Percentiles rank a stretch among this genome's conserved stretches.
Conservation (phyloP, 2,113 vertebrate genomes). For the Clupea harengus region DNA sequence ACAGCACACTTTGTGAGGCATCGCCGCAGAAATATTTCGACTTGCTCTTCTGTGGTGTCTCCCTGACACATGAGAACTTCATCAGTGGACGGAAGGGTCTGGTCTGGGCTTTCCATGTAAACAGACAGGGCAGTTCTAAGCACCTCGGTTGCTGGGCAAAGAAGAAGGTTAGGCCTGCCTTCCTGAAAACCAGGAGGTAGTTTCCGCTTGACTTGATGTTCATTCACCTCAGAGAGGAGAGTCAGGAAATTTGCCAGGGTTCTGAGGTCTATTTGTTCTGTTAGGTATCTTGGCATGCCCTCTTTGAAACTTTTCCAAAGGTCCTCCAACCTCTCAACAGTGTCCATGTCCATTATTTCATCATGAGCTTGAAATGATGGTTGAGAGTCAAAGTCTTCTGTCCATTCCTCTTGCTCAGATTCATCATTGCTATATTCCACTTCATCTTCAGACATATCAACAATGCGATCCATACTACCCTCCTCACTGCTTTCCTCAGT, state of each 20-base stretch:
- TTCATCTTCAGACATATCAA: conserved; percentile 33
- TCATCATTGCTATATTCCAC: conserved; percentile 49
- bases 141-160: conserved; percentile 64
- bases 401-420: conserved; percentile 28
- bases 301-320: conserved; percentile 65
- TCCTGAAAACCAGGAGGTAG: conserved; percentile 55
- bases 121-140: conserved; percentile 59
- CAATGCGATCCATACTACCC: not conserved
- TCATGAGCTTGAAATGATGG: conserved; percentile 1
- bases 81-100: conserved; percentile 67
- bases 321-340: conserved; percentile 47
- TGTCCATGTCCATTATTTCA: not conserved
- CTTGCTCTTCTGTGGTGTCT: conserved; percentile 69
- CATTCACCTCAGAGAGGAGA: conserved; percentile 56
- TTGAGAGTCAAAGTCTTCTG: conserved; percentile 33
- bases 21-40: conserved; percentile 74
- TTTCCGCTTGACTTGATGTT: conserved; percentile 43
- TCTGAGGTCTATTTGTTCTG: conserved; percentile 58
- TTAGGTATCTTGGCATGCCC: conserved; percentile 57
- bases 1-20: conserved; percentile 54
- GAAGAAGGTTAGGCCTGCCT: conserved; percentile 68
- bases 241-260: conserved; percentile 59
- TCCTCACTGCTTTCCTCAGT: conserved; percentile 4
- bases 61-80: conserved; percentile 73
- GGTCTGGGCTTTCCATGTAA: conserved; percentile 59